These are phyloP conservation scores for Leptopilina syphax DNA, from an alignment of 2,888 invertebrate species.

Conservation along the genomic window DNA sequence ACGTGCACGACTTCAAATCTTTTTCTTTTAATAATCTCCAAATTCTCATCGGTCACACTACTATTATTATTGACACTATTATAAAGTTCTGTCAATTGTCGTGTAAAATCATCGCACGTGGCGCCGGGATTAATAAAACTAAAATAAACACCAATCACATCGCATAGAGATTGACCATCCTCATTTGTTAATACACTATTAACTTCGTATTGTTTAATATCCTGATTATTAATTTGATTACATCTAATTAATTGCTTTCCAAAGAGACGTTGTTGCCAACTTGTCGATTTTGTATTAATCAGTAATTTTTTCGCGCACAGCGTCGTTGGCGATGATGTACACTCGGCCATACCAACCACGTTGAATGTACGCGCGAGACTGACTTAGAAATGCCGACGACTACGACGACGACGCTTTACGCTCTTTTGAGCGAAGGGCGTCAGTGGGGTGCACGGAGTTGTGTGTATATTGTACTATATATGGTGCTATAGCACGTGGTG, in stretches of 20 bases:
- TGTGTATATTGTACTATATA: background rate
- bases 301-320: conserved; percentile 34
- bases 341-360: conserved; percentile 47
- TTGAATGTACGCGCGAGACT: conserved; percentile 37
- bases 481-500: conserved; percentile 25
- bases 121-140: conserved; percentile 85
- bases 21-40: conserved; percentile 73
- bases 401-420: background rate
- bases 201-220: conserved; percentile 57
- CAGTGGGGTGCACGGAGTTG: background rate
- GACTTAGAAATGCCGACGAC: background rate
- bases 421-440: background rate
- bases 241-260: conserved; percentile 72
- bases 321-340: conserved; percentile 46
- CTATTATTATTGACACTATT: conserved; percentile 64
- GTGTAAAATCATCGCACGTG: conserved; percentile 83
- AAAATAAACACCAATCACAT: conserved; percentile 83
- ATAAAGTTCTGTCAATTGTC: conserved; percentile 81
- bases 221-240: conserved; percentile 59
- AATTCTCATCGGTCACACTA: conserved; percentile 62
- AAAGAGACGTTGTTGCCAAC: conserved; percentile 73
- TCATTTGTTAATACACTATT: conserved; percentile 60
- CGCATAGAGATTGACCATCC: conserved; percentile 63
- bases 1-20: conserved; percentile 83
- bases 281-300: conserved; percentile 42